Conservation (phyloP, 2,888 invertebrate species). For the Pyralis farinalis region DNA sequence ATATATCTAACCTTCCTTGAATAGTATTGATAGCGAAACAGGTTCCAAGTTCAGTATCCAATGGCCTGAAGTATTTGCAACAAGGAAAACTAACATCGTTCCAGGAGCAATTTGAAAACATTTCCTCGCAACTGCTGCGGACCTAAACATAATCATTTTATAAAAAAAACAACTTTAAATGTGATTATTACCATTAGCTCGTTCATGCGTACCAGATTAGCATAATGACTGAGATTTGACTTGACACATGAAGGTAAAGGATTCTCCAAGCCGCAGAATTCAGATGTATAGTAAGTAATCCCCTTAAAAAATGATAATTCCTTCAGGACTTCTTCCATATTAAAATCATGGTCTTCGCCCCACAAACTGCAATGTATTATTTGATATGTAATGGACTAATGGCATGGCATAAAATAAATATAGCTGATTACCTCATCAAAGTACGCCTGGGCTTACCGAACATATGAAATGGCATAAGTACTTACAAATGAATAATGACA, state of each 20-base stretch:
- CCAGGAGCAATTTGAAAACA: slow-evolving; percentile 82
- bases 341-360: slow-evolving; percentile 86
- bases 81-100: slow-evolving; percentile 82
- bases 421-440: no score
- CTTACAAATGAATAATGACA: no score
- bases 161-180: no score
- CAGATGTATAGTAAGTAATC: slow-evolving; percentile 84
- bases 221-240: slow-evolving; percentile 81
- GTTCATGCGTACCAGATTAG: slow-evolving; percentile 79
- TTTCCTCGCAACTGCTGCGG: slow-evolving; percentile 79
- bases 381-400: no score
- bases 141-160: slow-evolving; percentile 44
- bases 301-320: slow-evolving; percentile 87
- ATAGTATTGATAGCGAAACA: slow-evolving; percentile 85
- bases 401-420: no score
- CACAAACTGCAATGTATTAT: slow-evolving; percentile 82
- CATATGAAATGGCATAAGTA: no score
- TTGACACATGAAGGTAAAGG: slow-evolving; percentile 79
- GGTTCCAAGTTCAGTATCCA: slow-evolving; percentile 85
- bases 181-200: no score
- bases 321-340: slow-evolving; percentile 87
- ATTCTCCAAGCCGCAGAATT: slow-evolving; percentile 82
- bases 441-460: no score
- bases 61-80: slow-evolving; percentile 82
- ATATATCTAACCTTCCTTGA: slow-evolving; percentile 70